Base-by-base conservation (phyloP, 2,797 vertebrate genomes). In the Chaunax sp. region DNA sequence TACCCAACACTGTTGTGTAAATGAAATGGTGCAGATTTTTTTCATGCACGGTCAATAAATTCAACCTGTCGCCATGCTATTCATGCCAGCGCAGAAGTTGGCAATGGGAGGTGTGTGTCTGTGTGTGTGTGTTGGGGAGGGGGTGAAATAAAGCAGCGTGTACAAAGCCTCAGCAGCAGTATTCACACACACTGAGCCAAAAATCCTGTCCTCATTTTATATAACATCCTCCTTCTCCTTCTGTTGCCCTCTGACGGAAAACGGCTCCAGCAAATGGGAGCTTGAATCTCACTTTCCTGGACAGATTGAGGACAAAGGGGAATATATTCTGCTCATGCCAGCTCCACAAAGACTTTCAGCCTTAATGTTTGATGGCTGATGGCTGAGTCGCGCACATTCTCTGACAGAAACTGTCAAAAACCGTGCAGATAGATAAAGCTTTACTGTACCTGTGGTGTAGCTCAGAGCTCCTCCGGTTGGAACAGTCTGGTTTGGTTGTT, bases 381-480 rank as follows among this genome's bases (percentile, higher is more conserved):
- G 3, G 52, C 26, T 15, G 10, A n/a, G 45, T 43, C 18, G 30
- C 44, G 54, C 25, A 53, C 25, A 53, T 28, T 19, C 5, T 19
- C 37, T 40, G 16, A 52, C 14, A 44, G 7, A 54, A 45, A 51
- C 0, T 12, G 19, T 20, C 19, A 49, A 28, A 19, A 18, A 5
- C n/a, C 56, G 64, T 49, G 41, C 35, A 45, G 33, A 65, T 1
- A 13, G 38, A 60, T n/a, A 43, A 59, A 67, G 61, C 64, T 59
- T 81, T 69, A 89, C 84, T 18, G 51, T 90, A 90, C 92, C 93
- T 93, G 80, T 72, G 23, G 61, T 85, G 81, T 64, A 52, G 80
- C 58, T 72, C 59, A 69, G 49, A 53, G 67, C 45, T 69, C 64
- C 77, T 79, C 64, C 47, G 22, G 63, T 62, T 15, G 46, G 58